Conservation (phyloP, 2,113 vertebrate genomes). For the Dasyornis broadbenti region DNA sequence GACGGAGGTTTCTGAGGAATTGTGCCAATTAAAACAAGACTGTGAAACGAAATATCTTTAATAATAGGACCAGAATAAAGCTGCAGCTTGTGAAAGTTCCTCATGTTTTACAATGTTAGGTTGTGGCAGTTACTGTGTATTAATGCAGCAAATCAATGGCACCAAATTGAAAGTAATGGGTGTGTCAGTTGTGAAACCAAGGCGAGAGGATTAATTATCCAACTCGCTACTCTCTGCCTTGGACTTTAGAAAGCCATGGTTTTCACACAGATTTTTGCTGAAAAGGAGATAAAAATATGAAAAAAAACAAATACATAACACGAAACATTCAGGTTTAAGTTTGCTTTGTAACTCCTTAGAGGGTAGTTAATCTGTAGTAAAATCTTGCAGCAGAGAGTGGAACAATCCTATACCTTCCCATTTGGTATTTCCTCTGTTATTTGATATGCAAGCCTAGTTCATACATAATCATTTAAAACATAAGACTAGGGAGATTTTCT, state of each 20-base stretch:
- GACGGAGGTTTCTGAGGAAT: background rate
- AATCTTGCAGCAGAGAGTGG: background rate
- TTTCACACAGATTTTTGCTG: background rate
- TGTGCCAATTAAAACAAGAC: conserved; percentile 38
- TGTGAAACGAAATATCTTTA: conserved; percentile 53
- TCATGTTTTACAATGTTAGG: background rate
- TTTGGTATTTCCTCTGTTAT: conserved; percentile 37
- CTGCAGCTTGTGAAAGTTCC: conserved; percentile 6
- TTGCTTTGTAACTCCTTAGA: background rate
- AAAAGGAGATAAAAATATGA: background rate
- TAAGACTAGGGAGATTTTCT: background rate
- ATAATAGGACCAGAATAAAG: conserved; percentile 39
- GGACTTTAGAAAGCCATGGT: background rate
- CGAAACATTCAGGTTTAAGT: background rate
- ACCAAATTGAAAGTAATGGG: background rate
- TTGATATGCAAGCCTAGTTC: conserved; percentile 1
- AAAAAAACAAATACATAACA: background rate
- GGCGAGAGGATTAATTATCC: background rate
- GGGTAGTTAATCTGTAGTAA: conserved; percentile 5
- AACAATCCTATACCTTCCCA: background rate
- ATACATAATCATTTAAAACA: conserved; percentile 32
- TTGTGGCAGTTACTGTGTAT: background rate
- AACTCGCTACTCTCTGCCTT: background rate
- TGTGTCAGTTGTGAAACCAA: background rate
- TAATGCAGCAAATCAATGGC: background rate